Evolutionary conservation across 2,888 invertebrate species (phyloP).

Genomic region (Drosophila koepferae): DNA sequence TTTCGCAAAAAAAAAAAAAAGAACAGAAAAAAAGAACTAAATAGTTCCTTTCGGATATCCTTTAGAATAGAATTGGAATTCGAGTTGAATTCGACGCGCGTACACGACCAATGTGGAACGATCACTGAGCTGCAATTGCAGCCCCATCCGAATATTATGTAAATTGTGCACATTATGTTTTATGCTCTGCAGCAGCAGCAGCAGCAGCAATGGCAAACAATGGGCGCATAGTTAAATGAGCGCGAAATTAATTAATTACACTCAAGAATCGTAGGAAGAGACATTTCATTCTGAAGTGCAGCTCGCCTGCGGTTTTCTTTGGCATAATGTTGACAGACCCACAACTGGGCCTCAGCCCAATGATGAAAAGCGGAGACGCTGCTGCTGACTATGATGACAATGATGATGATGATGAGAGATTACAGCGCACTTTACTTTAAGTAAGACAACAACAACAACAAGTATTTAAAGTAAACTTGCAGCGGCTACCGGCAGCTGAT

Average conservation of each 20-base stretch:
- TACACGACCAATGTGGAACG: constrained; percentile 58
- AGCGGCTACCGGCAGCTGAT: constrained; percentile 20
- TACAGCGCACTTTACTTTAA: constrained; percentile 48
- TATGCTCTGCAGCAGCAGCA: constrained; percentile 40
- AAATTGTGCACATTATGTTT: constrained; percentile 56
- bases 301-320: constrained; percentile 61
- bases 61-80: neutral
- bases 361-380: constrained; percentile 22
- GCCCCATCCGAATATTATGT: constrained; percentile 50
- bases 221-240: constrained; percentile 38
- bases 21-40: neutral
- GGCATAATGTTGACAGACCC: constrained; percentile 28
- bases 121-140: constrained; percentile 57
- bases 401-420: constrained; percentile 13
- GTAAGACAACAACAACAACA: constrained; percentile 3
- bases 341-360: neutral
- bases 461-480: neutral
- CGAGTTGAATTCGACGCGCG: constrained; percentile 23
- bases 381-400: neutral
- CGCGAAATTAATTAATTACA: constrained; percentile 82
- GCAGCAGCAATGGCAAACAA: constrained; percentile 22
- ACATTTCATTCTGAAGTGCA: constrained; percentile 69
- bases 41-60: constrained; percentile 15
- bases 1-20: constrained; percentile 3
- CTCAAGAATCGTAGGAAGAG: constrained; percentile 74